Evolutionary conservation across 2,113 vertebrate species (phyloP).

Genomic region (Alligator mississippiensis): DNA sequence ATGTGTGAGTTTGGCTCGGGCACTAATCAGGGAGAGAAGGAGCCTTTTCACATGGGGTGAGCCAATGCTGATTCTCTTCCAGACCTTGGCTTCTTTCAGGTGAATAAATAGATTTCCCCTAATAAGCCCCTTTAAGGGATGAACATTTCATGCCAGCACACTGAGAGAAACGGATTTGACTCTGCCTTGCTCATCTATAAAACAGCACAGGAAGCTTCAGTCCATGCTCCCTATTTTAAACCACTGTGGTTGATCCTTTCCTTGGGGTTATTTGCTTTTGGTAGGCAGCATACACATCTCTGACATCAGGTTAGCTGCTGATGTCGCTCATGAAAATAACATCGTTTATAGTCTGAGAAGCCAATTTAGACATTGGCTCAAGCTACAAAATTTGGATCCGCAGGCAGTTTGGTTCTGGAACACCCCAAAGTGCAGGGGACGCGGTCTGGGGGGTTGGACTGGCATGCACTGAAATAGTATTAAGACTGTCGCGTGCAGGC

Average conservation of each 20-base stretch:
- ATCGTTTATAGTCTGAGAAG: background rate
- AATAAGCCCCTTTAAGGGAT: conserved; percentile 15
- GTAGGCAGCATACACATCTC: background rate
- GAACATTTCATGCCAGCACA: background rate
- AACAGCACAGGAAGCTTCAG: conserved; percentile 41
- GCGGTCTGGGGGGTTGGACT: background rate
- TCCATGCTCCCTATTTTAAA: background rate
- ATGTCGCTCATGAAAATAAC: background rate
- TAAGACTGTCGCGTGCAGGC: background rate
- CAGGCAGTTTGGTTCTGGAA: background rate
- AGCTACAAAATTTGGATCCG: background rate
- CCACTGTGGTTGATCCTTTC: background rate
- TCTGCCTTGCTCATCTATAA: background rate
- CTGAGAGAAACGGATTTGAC: background rate
- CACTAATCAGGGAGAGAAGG: background rate
- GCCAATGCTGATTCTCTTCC: conserved; percentile 18
- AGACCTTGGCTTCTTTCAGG: conserved; percentile 26
- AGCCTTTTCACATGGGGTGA: conserved; percentile 29
- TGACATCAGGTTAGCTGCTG: background rate
- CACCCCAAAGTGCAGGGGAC: background rate
- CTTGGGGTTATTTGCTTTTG: background rate
- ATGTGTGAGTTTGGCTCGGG: background rate
- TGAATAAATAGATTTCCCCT: conserved; percentile 29
- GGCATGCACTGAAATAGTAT: background rate
- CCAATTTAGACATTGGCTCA: background rate